phyloP scores from a whole-genome alignment of 1,140 invertebrate genomes.

The Manduca sexta region DNA sequence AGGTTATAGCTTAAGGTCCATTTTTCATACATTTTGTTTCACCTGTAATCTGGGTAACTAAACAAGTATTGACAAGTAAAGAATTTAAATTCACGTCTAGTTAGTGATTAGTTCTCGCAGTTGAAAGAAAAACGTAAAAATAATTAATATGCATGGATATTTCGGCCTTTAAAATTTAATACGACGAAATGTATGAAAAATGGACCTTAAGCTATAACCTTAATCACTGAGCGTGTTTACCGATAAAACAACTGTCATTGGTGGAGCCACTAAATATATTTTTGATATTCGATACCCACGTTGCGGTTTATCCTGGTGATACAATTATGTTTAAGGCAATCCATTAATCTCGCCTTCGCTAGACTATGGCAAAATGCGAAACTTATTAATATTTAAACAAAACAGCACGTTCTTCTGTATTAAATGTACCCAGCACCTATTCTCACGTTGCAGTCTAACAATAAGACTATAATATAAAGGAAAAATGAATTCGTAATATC shows the following conservation, averaged over 20 bases:
- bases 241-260: too few species aligned
- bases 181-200: too few species aligned
- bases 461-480: constrained; percentile 29
- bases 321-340: constrained; percentile 25
- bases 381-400: background rate
- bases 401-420: background rate
- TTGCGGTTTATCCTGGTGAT: constrained; percentile 21
- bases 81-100: too few species aligned
- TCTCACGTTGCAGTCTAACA: background rate
- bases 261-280: constrained; percentile 17
- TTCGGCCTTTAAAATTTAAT: too few species aligned
- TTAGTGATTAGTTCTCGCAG: too few species aligned
- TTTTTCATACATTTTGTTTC: too few species aligned
- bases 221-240: too few species aligned
- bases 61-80: too few species aligned
- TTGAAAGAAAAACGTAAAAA: too few species aligned
- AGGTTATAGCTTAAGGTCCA: too few species aligned
- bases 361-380: background rate
- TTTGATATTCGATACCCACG: constrained; percentile 15
- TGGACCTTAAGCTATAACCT: background rate
- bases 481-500: constrained; percentile 61
- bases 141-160: too few species aligned
- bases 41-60: too few species aligned
- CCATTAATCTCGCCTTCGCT: constrained; percentile 19
- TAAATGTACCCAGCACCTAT: constrained; percentile 5